Percentiles rank a stretch among this genome's conserved stretches.
Conservation (phyloP, 2,888 invertebrate species). For the Cephus nigrinus region DNA sequence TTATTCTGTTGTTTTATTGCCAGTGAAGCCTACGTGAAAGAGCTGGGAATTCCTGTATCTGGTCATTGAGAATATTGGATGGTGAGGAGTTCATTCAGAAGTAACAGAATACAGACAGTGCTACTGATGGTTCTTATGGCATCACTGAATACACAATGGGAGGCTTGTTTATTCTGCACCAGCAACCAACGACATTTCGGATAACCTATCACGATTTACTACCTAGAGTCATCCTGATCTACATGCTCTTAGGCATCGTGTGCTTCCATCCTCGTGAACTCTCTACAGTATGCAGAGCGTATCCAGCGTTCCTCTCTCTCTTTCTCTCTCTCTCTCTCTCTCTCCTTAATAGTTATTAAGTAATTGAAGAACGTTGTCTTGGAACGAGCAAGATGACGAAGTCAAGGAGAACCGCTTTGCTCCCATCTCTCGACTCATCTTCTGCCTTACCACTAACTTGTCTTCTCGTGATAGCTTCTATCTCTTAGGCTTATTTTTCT, state of each 20-base stretch:
- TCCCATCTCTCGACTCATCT: slow-evolving; percentile 13
- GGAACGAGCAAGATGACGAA: slow-evolving; percentile 23
- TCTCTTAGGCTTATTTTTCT: not conserved
- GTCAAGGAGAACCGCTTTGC: slow-evolving; percentile 58
- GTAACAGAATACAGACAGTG: not conserved
- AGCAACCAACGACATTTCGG: not conserved
- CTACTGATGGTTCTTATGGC: not conserved
- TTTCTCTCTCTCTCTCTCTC: not conserved
- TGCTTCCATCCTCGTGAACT: not conserved
- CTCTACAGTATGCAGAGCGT: not conserved
- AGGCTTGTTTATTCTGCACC: not conserved
- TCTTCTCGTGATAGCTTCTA: not conserved
- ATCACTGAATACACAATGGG: not conserved
- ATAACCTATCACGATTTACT: not conserved
- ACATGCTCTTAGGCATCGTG: not conserved
- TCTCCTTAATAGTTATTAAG: not conserved
- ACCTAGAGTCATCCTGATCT: not conserved
- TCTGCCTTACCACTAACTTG: not conserved
- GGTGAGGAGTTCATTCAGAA: not conserved
- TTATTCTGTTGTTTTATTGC: not conserved
- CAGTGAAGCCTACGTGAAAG: not conserved
- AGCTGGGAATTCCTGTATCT: not conserved
- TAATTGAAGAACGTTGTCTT: slow-evolving; percentile 1
- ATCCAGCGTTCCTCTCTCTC: not conserved
- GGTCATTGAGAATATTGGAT: not conserved